phyloP scores from a whole-genome alignment of 2,113 vertebrate species.

The Physeter macrocephalus region DNA sequence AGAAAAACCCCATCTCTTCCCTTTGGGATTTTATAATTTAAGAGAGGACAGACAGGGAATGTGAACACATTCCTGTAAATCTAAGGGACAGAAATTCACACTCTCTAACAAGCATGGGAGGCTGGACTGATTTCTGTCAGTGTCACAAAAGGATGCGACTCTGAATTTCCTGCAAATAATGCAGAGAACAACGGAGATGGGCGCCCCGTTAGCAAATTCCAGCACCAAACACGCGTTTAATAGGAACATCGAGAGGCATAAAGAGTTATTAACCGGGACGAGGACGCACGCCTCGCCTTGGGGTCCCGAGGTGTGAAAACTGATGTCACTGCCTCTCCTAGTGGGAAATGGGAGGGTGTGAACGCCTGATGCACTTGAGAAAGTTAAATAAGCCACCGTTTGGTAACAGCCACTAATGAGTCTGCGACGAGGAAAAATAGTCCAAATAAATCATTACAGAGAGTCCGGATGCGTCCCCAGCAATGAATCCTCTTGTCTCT shows the following conservation, averaged over 20 bases:
- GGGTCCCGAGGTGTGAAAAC: not conserved
- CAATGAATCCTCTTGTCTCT: not conserved
- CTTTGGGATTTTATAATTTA: not conserved
- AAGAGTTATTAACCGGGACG: accelerated
- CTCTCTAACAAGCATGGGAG: not conserved
- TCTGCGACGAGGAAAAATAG: not conserved
- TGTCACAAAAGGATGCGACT: accelerated
- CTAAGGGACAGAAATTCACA: not conserved
- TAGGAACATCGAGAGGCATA: accelerated
- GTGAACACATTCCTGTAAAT: not conserved
- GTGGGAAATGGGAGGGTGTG: accelerated
- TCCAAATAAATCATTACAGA: not conserved
- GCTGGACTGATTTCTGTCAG: accelerated
- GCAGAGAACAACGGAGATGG: not conserved
- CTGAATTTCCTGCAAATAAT: not conserved
- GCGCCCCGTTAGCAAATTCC: accelerated
- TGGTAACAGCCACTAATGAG: not conserved
- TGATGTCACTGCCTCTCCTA: not conserved
- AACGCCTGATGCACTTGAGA: accelerated
- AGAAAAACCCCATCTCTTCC: not conserved
- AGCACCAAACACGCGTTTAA: accelerated
- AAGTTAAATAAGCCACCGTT: not conserved
- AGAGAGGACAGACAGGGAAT: not conserved
- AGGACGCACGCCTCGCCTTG: accelerated
- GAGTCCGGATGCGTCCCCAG: accelerated